Evolutionary conservation across 1,140 invertebrate genomes (phyloP), one percentile per base, ranked within the genome.

Genomic region (Bombus superbus): DNA sequence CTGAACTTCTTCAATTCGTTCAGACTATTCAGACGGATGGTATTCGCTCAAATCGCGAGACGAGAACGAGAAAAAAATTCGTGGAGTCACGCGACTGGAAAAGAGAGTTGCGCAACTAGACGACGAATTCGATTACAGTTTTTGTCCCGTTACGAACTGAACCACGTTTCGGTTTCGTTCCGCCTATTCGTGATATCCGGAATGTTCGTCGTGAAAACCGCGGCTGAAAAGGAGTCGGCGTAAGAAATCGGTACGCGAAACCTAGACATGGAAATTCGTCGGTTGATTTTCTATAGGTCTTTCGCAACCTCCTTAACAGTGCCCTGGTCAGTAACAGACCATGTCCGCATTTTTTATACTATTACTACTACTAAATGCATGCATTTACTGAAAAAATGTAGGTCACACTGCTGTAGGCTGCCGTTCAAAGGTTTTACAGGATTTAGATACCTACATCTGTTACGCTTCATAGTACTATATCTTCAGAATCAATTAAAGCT

Each of bases 91-190:
- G 64, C 32, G 47, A 75, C 25, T 32, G 64, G 78, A 44, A 66
- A 79, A 68, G 62, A 69, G 78, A 80, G 64, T 80, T 69, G 22
- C 44, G 32, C 44, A 80, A 80, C 78, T 69, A 68, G 40, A 53
- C 78, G 42, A 11, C 42, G 13, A 44, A 80, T 69, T 80, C 78
- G 78, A 80, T 80, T 80, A 80, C 64, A 69, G 78, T 80, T 80
- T 80, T 69, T 80, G 78, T n/a, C 42, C 32, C 25, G 32, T 47
- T 69, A 38, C 77, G 59, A 75, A 35, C 73, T 9, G 73, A 32
- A 75, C 22, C 73, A 38, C 47, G 47, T 75, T 75, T 28, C 73
- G 73, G 22, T 57, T 53, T 53, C 73, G 73, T 53, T 3, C 72
- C 42, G 44, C 72, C 42, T 42, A 32, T 47, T 44, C 8, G 13